Percentiles rank a stretch among this genome's conserved stretches.
Evolutionary conservation across 2,797 vertebrate species (phyloP).

Genomic region (Sarcoramphus papa): DNA sequence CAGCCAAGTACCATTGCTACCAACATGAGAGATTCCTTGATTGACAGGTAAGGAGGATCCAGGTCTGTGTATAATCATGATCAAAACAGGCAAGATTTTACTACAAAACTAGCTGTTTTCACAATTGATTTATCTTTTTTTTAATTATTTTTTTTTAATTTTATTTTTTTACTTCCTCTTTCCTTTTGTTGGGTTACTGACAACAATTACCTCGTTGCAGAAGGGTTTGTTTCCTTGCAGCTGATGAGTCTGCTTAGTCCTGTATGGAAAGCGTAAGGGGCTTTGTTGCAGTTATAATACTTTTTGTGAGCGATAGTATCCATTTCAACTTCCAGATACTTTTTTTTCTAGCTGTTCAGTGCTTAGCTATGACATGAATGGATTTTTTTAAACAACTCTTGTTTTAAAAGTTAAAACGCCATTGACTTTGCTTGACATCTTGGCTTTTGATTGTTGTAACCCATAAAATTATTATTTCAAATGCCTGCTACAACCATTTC

Average conservation of each 20-base stretch:
- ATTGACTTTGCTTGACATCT: neutral
- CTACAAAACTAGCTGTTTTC: neutral
- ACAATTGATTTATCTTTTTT: neutral
- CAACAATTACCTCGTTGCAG: neutral
- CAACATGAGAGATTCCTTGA: constrained; percentile 93
- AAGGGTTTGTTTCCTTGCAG: neutral
- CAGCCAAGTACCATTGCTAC: constrained; percentile 93
- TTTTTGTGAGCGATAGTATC: neutral
- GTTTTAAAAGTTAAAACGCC: neutral
- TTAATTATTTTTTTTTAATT: neutral
- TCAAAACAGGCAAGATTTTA: neutral
- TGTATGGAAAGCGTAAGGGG: neutral
- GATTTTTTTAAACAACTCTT: neutral
- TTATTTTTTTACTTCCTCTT: neutral
- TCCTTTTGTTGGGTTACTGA: neutral
- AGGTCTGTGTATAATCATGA: neutral
- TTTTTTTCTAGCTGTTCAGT: neutral
- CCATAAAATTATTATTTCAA: neutral
- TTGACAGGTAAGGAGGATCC: constrained; percentile 84
- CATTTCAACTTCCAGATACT: neutral
- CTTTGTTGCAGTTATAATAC: neutral
- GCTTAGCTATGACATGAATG: neutral
- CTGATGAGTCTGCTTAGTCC: neutral
- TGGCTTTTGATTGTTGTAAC: neutral
- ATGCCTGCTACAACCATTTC: neutral